phyloP scores from a whole-genome alignment of 2,888 invertebrate species.

The Tuta absoluta region DNA sequence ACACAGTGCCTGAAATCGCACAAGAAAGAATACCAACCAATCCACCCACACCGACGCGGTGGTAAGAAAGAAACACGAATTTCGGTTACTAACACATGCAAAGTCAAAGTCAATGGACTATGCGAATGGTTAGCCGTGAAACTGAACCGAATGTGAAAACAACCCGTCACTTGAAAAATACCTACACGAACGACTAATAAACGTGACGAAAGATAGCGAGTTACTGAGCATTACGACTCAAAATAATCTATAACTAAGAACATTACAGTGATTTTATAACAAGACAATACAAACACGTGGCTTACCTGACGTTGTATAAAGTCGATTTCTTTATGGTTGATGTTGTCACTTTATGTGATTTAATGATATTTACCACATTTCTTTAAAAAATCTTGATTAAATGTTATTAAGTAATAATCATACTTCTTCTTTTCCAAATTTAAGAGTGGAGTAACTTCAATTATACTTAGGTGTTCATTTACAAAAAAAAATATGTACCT shows the following conservation, averaged over 20 bases:
- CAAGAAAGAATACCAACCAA: conserved; percentile 53
- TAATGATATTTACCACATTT: too few relatives aligned
- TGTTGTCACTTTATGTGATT: too few relatives aligned
- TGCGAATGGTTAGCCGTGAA: conserved; percentile 41
- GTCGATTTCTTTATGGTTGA: too few relatives aligned
- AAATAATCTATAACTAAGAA: too few relatives aligned
- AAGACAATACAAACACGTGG: background rate
- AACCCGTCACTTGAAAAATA: conserved; percentile 32
- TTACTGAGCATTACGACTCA: background rate
- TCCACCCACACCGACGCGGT: conserved; percentile 48
- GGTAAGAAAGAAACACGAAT: conserved; percentile 34
- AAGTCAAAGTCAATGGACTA: conserved; percentile 53
- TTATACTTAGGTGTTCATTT: too few relatives aligned
- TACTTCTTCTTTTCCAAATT: too few relatives aligned
- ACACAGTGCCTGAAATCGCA: conserved; percentile 46
- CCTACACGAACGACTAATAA: background rate
- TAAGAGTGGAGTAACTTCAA: too few relatives aligned
- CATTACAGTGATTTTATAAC: background rate
- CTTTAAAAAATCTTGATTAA: too few relatives aligned
- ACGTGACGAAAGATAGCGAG: conserved; percentile 2
- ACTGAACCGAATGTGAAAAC: conserved; percentile 43
- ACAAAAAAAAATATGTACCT: too few relatives aligned
- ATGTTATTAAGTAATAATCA: too few relatives aligned
- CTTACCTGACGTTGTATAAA: background rate
- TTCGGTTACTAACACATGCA: conserved; percentile 47